phyloP scores from a whole-genome alignment of 2,113 vertebrate genomes.

The Megalops atlanticus region DNA sequence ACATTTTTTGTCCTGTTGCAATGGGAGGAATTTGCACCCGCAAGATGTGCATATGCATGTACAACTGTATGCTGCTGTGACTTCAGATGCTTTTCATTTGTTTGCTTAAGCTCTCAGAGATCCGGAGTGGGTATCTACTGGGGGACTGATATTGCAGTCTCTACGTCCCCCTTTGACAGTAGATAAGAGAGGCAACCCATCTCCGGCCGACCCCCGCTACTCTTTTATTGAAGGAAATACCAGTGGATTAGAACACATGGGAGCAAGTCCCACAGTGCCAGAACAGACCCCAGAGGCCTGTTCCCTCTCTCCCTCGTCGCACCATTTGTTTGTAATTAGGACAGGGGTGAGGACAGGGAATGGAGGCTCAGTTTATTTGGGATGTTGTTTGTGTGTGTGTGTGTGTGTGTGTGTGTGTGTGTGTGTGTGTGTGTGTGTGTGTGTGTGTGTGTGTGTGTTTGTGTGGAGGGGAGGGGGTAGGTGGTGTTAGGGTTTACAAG shows the following conservation, averaged over 20 bases:
- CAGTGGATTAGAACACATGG: neutral
- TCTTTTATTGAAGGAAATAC: slow-evolving; percentile 8
- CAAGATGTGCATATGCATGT: neutral
- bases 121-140: neutral
- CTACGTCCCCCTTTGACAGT: neutral
- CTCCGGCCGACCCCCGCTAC: neutral
- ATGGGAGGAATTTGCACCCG: neutral
- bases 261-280: neutral
- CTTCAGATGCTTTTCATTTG: neutral
- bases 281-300: neutral
- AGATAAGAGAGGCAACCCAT: neutral
- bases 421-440: neutral
- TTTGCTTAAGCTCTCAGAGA: neutral
- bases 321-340: slow-evolving; percentile 9
- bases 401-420: neutral
- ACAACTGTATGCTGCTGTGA: neutral
- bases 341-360: neutral
- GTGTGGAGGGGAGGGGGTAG: neutral
- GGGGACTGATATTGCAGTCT: neutral
- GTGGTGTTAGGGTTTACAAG: neutral
- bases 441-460: neutral
- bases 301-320: neutral
- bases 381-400: neutral
- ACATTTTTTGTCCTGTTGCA: neutral
- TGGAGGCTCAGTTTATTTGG: neutral